Evolutionary conservation across 2,797 vertebrate species (phyloP).

Genomic region (Pygocentrus nattereri): DNA sequence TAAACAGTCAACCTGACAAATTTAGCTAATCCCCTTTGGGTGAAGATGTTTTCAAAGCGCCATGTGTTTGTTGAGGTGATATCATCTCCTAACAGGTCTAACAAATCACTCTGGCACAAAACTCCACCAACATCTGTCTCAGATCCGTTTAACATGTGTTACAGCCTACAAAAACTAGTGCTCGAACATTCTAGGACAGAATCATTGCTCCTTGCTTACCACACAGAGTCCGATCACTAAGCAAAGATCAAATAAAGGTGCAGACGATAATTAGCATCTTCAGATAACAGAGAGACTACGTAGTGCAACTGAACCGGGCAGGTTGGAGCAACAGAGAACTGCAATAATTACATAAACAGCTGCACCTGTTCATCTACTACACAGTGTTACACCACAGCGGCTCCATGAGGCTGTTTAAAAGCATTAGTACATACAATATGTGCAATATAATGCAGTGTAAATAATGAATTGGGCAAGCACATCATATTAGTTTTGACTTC

Average conservation of each 20-base stretch:
- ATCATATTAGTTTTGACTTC: neutral
- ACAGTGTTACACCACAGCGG: constrained; percentile 39
- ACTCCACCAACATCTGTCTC: constrained; percentile 44
- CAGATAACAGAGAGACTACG: neutral
- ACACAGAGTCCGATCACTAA: neutral
- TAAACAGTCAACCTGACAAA: neutral
- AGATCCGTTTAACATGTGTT: constrained; percentile 43
- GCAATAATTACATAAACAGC: neutral
- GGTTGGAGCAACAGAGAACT: neutral
- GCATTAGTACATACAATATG: neutral
- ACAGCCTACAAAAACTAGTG: constrained; percentile 1
- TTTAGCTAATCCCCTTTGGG: neutral
- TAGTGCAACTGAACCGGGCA: constrained; percentile 18
- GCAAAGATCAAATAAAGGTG: neutral
- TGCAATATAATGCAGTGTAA: neutral
- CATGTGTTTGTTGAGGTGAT: constrained; percentile 18
- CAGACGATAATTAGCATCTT: neutral
- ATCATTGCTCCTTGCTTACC: neutral
- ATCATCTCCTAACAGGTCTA: constrained; percentile 11
- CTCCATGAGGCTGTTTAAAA: constrained; percentile 44
- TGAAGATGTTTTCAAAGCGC: constrained; percentile 7
- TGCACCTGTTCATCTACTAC: constrained; percentile 38
- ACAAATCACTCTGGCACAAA: constrained; percentile 23
- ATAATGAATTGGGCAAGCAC: neutral
- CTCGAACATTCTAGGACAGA: constrained; percentile 3